phyloP scores from a whole-genome alignment of 1,140 invertebrate genomes.

The Teleopsis dalmanni region DNA sequence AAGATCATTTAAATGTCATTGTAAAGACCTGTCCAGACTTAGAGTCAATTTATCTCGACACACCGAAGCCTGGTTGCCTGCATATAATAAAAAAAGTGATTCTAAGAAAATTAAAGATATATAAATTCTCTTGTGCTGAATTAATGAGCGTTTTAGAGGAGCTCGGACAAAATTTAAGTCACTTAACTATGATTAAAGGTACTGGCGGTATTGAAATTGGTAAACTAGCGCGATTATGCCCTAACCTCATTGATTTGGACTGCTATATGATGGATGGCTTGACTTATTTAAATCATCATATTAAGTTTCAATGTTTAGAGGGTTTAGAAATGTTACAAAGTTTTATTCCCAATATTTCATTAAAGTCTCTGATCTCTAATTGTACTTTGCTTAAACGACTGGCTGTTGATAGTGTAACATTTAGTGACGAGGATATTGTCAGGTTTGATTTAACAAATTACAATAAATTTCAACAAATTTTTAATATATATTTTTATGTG shows the following conservation, averaged over 20 bases:
- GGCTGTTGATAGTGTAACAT: constrained; percentile 47
- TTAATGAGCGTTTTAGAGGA: constrained; percentile 51
- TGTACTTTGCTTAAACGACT: constrained; percentile 52
- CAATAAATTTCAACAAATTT: background rate
- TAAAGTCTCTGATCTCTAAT: constrained; percentile 53
- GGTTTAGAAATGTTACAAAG: constrained; percentile 57
- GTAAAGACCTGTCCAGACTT: constrained; percentile 51
- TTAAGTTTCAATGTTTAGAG: constrained; percentile 53
- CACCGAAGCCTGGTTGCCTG: constrained; percentile 50
- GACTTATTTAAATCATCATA: constrained; percentile 48
- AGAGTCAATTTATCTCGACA: constrained; percentile 55
- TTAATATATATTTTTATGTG: constrained; percentile 20
- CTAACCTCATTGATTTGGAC: constrained; percentile 51
- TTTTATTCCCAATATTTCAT: constrained; percentile 47
- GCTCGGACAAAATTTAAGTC: constrained; percentile 50
- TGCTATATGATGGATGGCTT: constrained; percentile 55
- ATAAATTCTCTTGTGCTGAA: constrained; percentile 54
- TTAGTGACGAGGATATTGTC: constrained; percentile 53
- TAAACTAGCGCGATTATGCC: constrained; percentile 50
- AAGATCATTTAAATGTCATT: constrained; percentile 50
- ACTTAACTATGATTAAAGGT: constrained; percentile 55
- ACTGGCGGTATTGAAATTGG: constrained; percentile 52
- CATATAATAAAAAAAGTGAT: constrained; percentile 44
- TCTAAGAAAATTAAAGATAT: constrained; percentile 53
- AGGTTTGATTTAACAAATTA: constrained; percentile 33